Conservation (phyloP, 1,140 invertebrate genomes). For the Drosophila kikkawai region DNA sequence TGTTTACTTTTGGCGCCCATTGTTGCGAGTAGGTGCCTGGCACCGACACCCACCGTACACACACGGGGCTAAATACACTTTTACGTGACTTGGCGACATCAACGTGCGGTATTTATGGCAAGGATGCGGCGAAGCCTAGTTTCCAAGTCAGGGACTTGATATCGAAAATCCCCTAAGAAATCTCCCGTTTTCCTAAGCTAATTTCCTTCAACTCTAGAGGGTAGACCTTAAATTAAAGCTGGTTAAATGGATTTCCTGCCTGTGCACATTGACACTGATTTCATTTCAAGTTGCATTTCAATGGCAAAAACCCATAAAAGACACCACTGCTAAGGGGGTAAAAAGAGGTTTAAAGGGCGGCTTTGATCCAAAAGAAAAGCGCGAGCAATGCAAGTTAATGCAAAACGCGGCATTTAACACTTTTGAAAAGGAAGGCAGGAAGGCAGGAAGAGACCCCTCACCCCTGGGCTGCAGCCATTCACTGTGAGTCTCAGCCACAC, state of each 20-base stretch:
- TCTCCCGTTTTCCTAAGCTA: slow-evolving; percentile 43
- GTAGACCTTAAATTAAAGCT: slow-evolving; percentile 17
- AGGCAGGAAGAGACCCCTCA: not conserved
- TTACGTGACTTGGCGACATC: slow-evolving; percentile 78
- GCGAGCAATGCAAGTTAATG: slow-evolving; percentile 63
- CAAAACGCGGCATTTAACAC: slow-evolving; percentile 83
- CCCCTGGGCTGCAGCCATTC: slow-evolving; percentile 30
- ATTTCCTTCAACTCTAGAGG: slow-evolving; percentile 38
- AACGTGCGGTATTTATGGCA: slow-evolving; percentile 56
- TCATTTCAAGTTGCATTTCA: slow-evolving; percentile 69
- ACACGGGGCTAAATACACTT: slow-evolving; percentile 67
- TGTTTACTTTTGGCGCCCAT: slow-evolving; percentile 73
- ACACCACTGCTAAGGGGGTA: slow-evolving; percentile 20
- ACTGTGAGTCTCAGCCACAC: slow-evolving; percentile 59
- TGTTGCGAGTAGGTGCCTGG: slow-evolving; percentile 58
- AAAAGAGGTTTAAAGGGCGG: not conserved
- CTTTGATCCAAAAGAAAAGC: slow-evolving; percentile 37
- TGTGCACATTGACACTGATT: slow-evolving; percentile 78
- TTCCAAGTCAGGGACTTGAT: not conserved
- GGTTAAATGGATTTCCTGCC: slow-evolving; percentile 63
- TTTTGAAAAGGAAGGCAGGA: slow-evolving; percentile 64
- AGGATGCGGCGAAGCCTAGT: not conserved
- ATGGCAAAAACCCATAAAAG: slow-evolving; percentile 65
- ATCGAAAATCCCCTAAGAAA: slow-evolving; percentile 22
- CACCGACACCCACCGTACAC: slow-evolving; percentile 34